Base-by-base conservation (phyloP, 2,888 invertebrate genomes). In the Melanotus villosus region DNA sequence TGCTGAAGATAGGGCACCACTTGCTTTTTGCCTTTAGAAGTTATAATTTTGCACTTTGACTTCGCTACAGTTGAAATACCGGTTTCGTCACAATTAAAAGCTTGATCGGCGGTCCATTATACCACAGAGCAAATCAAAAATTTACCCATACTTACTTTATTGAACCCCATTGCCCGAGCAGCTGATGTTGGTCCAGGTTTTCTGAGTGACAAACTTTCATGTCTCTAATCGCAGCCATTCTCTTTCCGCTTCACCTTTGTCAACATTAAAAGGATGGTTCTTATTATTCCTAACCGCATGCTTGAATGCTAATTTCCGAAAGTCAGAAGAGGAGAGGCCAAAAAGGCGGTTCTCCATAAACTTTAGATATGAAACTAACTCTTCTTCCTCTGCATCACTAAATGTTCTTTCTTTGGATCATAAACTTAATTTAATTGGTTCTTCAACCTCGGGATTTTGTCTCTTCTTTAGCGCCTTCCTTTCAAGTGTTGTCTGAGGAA, bases 1-100 rank as follows among this genome's bases (percentile, higher is more conserved):
- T 65, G 77, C 78, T 23, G 79, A 79, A 21, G 76, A 67, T 21
- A 80, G 16, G 10, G 70, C 71, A 1, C 75, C 78, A 79, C 79
- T 26, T 59, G 62, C 32, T 54, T n/a, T 67, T 68, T 9, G 5
- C 73, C 72, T 45, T 68, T 71, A 21, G 34, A 19, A 0, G 70
- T 65, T n/a, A 76, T 59, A 9, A 76, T 60, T 52, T 68, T 71
- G 7, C 72, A 60, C n/a, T 52, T 66, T 34, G 32, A 41, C 14
- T 75, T 76, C n/a, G 68, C 73, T 1, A 78, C 77, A 47, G 66
- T 62, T 0, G 77, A 74, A 34, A 80, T 66, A 2, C 77, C 77
- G 14, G 41, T 16, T 10, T 41, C 41, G 10, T 41, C 41, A 10
- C 41, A 41, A 16, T 41, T 4, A 41, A 6, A 26, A 5, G 7